Evolutionary conservation across 1,140 invertebrate genomes (phyloP).

Genomic region (Phthorimaea operculella): DNA sequence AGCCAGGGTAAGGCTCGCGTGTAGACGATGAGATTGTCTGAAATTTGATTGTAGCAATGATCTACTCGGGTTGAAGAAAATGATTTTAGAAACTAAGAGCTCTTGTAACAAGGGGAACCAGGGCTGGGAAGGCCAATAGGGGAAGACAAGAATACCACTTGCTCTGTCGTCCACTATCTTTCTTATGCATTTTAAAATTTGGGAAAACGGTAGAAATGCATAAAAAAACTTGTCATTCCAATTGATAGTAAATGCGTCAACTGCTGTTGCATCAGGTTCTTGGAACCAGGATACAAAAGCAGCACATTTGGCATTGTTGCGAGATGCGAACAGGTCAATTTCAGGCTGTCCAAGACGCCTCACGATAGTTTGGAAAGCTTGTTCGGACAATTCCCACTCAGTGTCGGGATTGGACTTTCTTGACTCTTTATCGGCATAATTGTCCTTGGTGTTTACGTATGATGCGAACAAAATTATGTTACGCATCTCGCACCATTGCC

Average conservation of each 20-base stretch:
- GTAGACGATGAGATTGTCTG: conserved; percentile 5
- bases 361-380: not conserved
- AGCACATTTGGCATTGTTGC: not conserved
- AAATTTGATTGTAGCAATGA: conserved; percentile 1
- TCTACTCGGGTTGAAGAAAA: conserved; percentile 4
- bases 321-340: not conserved
- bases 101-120: conserved; percentile 6
- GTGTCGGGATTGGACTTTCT: not conserved
- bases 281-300: not conserved
- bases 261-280: not conserved
- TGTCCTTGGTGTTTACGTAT: not conserved
- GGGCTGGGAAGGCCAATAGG: not conserved
- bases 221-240: not conserved
- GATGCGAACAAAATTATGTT: not conserved
- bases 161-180: not conserved
- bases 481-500: not conserved
- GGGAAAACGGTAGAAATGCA: not conserved
- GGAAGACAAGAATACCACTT: not conserved
- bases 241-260: not conserved
- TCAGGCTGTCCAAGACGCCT: not conserved
- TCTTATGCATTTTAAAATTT: not conserved
- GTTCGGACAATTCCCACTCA: not conserved
- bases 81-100: not conserved
- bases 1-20: conserved; percentile 2
- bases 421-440: not conserved